Evolutionary conservation across 2,797 vertebrate genomes (phyloP), one percentile per base, ranked within the genome.

Genomic region (Brachymystax lenok): DNA sequence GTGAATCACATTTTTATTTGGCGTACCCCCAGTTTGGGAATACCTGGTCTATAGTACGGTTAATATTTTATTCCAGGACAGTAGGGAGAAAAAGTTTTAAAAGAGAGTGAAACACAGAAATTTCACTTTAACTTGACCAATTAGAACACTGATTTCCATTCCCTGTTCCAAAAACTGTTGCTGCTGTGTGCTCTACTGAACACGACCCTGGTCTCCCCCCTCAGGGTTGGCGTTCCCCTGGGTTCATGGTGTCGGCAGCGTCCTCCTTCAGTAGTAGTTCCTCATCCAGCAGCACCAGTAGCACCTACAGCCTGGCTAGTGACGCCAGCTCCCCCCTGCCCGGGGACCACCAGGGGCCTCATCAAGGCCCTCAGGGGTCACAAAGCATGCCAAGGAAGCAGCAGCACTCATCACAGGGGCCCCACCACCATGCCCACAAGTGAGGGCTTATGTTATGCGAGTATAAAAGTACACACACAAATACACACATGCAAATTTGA

Each of bases 151-250:
- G 40, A 13, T 46, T 46, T 46, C 10, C 40, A 46, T 46, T 46
- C 40, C 10, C 40, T 46, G 10, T 46, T 46, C 40, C 40, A 46
- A 46, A 46, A 46, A 12, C 40, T 3, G 13, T 46, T 46, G 10
- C 40, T 46, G 12, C 40, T 13, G 40, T 46, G 40, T 46, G 40
- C 40, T 3, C 10, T 46, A 46, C 40, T 46, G 40, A 46, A 46
- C 40, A 46, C 12, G 40, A 46, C 40, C 40, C 40, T 46, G 40
- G 40, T 16, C 35, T 46, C 35, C 4, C 40, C 40, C 59, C 2
- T 19, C 8, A 94, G 94, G 92, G 91, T 14, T 94, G 92, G 91
- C 89, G 85, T 10, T 94, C 93, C 21, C 93, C 94, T 0, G 93
- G 93, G 0, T 94, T 94, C 2, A 79, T 78, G 0, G 93, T 95